These are phyloP conservation scores for Oenanthe oenanthe DNA, from an alignment of 2,113 vertebrate species.

Conservation along the genomic window DNA sequence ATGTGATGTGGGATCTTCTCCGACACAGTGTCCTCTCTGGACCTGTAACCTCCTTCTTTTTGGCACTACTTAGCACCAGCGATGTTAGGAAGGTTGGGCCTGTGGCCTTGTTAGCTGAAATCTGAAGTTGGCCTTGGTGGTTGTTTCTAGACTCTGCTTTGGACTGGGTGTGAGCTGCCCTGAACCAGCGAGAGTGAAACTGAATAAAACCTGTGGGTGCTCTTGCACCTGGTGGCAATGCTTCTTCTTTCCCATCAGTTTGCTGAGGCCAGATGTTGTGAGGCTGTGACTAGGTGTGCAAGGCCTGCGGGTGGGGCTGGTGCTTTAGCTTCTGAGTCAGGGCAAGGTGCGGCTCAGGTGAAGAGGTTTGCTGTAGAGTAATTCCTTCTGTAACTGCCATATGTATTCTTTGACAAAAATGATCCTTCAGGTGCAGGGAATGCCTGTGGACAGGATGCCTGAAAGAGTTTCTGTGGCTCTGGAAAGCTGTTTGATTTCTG, in stretches of 20 bases:
- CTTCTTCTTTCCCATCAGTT: background rate
- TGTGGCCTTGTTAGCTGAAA: background rate
- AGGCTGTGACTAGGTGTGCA: rapidly evolving
- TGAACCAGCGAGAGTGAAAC: rapidly evolving
- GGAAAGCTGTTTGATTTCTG: background rate
- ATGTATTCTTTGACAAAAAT: background rate
- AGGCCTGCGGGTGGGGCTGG: background rate
- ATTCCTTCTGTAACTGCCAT: background rate
- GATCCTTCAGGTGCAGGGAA: background rate
- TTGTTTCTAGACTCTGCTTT: background rate
- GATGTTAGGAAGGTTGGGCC: background rate
- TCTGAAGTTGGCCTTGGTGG: background rate
- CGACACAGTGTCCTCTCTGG: slow-evolving; percentile 22
- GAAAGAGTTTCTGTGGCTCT: background rate
- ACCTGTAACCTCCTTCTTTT: slow-evolving; percentile 14
- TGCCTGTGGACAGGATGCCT: background rate
- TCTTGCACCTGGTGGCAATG: background rate
- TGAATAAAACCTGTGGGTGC: background rate
- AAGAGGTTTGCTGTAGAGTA: background rate
- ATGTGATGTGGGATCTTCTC: slow-evolving; percentile 16
- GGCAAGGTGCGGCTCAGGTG: background rate
- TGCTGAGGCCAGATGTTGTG: background rate
- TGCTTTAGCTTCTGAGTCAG: background rate
- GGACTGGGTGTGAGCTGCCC: background rate
- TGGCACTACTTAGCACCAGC: background rate